phyloP scores from a whole-genome alignment of 2,113 vertebrate species.

The Podocnemis expansa region DNA sequence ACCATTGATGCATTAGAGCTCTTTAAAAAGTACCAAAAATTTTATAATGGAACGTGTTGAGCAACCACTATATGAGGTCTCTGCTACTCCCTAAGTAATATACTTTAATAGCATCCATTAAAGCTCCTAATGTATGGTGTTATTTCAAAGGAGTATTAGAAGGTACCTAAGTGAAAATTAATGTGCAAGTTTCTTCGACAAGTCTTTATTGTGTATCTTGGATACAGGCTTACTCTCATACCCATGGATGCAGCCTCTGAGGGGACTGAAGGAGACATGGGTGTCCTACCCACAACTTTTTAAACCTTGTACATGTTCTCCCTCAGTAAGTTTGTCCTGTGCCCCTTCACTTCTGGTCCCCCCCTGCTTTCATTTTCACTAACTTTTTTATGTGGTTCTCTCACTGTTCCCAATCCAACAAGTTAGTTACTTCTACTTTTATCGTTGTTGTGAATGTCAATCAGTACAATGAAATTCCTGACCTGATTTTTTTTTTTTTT shows the following conservation, averaged over 20 bases:
- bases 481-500: background rate
- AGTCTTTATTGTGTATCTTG: background rate
- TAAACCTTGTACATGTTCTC: background rate
- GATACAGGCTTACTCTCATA: background rate
- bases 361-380: background rate
- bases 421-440: background rate
- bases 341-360: background rate
- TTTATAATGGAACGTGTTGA: background rate
- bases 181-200: background rate
- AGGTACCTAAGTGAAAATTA: background rate
- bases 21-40: background rate
- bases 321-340: background rate
- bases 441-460: background rate
- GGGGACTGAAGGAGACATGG: background rate
- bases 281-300: background rate
- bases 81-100: background rate
- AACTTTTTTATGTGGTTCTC: background rate
- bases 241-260: background rate
- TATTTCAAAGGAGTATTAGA: background rate
- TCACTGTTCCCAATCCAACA: background rate
- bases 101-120: background rate
- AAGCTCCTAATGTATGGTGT: background rate
- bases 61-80: background rate
- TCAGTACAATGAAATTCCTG: background rate
- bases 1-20: background rate